A percentile compares a stretch with the other conserved stretches of the same genome.
These are phyloP conservation scores for Clusia tigrina DNA, from an alignment of 2,888 invertebrate genomes.

Conservation along the genomic window DNA sequence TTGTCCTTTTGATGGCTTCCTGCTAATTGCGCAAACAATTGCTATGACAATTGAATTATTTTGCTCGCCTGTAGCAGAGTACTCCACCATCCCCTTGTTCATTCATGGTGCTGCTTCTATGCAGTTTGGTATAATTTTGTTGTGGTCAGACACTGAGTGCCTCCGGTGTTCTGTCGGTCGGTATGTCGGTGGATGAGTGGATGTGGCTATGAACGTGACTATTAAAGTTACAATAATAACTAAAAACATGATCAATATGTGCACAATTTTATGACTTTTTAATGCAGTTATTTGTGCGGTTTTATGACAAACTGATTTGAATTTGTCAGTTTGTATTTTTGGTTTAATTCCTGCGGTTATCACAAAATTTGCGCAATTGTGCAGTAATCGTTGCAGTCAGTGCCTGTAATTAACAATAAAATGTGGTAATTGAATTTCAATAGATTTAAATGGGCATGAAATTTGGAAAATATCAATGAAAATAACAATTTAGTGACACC, in stretches of 20 bases:
- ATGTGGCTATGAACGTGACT: not conserved
- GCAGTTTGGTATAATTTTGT: not conserved
- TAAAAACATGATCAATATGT: not conserved
- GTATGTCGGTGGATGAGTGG: not conserved
- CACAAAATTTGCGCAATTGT: too few species aligned
- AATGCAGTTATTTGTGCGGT: conserved; percentile 1
- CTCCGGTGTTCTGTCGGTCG: not conserved
- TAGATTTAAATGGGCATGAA: too few species aligned
- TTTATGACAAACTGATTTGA: not conserved
- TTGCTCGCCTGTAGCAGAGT: not conserved
- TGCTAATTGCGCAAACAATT: not conserved
- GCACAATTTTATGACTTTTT: not conserved
- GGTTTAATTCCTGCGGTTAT: not conserved
- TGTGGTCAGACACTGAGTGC: not conserved
- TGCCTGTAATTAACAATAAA: too few species aligned
- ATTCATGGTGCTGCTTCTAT: not conserved
- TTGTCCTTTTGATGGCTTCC: too few species aligned
- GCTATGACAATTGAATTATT: too few species aligned
- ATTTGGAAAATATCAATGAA: too few species aligned
- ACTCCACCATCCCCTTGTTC: too few species aligned
- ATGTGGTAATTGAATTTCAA: too few species aligned
- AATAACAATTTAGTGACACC: too few species aligned
- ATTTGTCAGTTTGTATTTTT: conserved; percentile 3
- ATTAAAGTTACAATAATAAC: not conserved
- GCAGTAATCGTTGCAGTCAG: too few species aligned